Conservation (phyloP, 2,797 vertebrate genomes). For the Fundulus diaphanus region DNA sequence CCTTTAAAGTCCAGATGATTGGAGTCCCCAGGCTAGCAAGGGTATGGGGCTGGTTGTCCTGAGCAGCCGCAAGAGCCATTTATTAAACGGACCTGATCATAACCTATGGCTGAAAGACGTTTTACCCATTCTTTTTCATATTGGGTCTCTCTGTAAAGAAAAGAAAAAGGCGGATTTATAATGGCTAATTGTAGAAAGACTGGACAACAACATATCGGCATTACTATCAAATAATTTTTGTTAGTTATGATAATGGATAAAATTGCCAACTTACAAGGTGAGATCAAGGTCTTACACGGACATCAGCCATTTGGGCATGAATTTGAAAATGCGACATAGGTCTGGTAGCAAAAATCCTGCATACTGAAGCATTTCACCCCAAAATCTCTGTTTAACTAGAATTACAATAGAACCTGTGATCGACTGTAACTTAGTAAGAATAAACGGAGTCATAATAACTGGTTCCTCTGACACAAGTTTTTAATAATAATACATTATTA, state of each 20-base stretch:
- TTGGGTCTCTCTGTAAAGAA: no score
- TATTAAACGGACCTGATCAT: not conserved
- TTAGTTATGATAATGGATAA: not conserved
- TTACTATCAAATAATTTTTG: not conserved
- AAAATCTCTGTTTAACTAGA: conserved; percentile 16
- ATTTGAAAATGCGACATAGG: not conserved
- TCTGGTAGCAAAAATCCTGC: not conserved
- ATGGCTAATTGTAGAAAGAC: not conserved
- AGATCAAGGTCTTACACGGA: not conserved
- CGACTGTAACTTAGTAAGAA: not conserved
- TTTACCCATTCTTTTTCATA: no score
- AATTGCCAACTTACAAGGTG: not conserved
- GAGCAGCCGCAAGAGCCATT: no score
- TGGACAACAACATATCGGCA: not conserved
- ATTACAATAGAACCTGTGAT: not conserved
- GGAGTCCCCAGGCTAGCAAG: no score
- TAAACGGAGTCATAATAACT: not conserved
- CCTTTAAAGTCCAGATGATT: no score
- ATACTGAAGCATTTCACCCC: conserved; percentile 10
- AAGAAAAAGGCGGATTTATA: no score
- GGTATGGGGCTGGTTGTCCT: no score
- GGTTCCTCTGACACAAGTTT: not conserved
- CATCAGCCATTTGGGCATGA: not conserved
- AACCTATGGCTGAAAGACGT: not conserved
- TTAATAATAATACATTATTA: not conserved